phyloP scores from a whole-genome alignment of 2,113 vertebrate genomes.

The Vidua chalybeata region DNA sequence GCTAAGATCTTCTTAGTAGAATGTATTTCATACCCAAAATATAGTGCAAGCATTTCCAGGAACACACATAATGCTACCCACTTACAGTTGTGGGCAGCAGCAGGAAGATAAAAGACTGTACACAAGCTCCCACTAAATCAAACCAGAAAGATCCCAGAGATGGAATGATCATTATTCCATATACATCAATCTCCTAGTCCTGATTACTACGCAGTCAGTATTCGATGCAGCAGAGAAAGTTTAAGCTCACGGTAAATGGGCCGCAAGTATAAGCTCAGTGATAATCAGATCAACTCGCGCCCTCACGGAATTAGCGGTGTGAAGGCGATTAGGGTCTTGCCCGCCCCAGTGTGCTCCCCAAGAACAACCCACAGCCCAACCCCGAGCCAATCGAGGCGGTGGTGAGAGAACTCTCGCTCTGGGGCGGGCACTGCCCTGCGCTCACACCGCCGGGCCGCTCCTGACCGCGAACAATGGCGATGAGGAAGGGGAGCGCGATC shows the following conservation, averaged over 20 bases:
- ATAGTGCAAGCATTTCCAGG: background rate
- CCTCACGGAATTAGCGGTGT: background rate
- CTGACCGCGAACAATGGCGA: conserved; percentile 68
- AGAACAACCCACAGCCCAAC: background rate
- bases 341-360: background rate
- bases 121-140: background rate
- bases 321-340: background rate
- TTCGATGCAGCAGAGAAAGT: background rate
- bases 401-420: background rate
- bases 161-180: background rate
- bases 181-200: background rate
- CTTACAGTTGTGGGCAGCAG: background rate
- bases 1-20: background rate
- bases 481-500: background rate
- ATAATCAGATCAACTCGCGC: background rate
- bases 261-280: background rate
- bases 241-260: background rate
- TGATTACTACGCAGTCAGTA: background rate
- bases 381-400: rapidly evolving
- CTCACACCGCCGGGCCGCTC: background rate
- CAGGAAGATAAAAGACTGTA: background rate
- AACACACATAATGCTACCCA: background rate
- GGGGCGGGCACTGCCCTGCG: background rate
- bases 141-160: background rate
- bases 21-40: background rate